Evolutionary conservation across 2,888 invertebrate genomes (phyloP).

Genomic region (Tinea semifulvella): DNA sequence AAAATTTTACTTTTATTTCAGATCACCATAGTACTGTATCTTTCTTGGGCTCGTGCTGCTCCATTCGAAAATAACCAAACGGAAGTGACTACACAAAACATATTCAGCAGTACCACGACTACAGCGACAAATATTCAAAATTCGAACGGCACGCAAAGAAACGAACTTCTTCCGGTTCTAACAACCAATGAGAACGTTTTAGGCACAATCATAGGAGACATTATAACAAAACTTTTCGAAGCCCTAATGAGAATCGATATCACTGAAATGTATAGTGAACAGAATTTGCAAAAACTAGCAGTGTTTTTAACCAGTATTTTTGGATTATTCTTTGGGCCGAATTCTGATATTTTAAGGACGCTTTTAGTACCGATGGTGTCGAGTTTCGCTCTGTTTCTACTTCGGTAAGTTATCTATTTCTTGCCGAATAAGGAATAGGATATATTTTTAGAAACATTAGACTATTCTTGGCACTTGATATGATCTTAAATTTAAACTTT

Average conservation of each 20-base stretch:
- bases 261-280: constrained; percentile 11
- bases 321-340: constrained; percentile 19
- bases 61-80: not conserved
- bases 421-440: no score
- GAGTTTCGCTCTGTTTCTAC: constrained; percentile 16
- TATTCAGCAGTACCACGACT: not conserved
- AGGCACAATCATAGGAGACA: constrained; percentile 11
- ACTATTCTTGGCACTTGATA: no score
- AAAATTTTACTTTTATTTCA: no score
- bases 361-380: constrained; percentile 19
- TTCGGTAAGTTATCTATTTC: constrained; percentile 20
- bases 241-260: constrained; percentile 6
- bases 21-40: not conserved
- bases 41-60: not conserved
- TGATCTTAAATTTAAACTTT: no score
- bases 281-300: constrained; percentile 13
- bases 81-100: not conserved
- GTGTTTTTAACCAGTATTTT: constrained; percentile 16
- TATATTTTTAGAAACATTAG: no score
- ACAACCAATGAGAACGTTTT: constrained; percentile 16
- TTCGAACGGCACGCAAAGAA: not conserved
- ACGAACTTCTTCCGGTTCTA: not conserved
- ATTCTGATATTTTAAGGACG: constrained; percentile 16
- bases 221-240: constrained; percentile 6
- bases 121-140: not conserved